Percentiles rank a stretch among this genome's conserved stretches.
phyloP scores from a whole-genome alignment of 35 echinoderm and acorn worm species.

The Apostichopus californicus region DNA sequence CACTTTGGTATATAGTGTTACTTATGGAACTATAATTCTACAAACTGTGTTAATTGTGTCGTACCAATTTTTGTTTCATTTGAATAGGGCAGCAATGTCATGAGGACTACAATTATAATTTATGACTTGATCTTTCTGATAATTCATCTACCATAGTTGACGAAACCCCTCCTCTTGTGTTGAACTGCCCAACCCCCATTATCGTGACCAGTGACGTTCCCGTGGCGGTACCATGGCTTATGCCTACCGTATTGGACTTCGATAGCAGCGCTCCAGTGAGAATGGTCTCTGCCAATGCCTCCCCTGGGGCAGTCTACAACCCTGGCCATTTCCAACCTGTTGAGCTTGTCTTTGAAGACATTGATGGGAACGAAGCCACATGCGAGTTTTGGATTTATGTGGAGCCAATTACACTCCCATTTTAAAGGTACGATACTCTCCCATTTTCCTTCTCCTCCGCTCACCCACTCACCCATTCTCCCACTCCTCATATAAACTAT shows the following conservation, averaged over 20 bases:
- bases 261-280: not conserved
- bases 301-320: conserved; percentile 14
- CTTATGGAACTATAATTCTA: no score
- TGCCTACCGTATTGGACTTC: conserved; percentile 14
- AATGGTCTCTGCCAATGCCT: conserved; percentile 13
- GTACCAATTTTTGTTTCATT: no score
- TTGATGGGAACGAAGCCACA: not conserved
- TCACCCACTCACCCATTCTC: no score
- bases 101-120: not conserved
- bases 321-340: conserved; percentile 8
- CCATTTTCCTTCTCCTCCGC: no score
- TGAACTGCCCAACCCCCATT: conserved; percentile 8
- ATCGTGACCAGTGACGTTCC: conserved; percentile 20
- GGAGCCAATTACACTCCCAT: not conserved
- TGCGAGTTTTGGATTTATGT: conserved; percentile 54
- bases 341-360: not conserved
- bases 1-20: no score
- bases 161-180: not conserved
- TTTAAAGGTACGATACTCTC: not conserved
- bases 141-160: not conserved
- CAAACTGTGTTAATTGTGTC: no score
- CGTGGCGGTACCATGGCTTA: not conserved
- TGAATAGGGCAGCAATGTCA: not conserved
- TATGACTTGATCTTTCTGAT: not conserved
- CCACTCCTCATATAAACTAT: no score